A percentile compares a stretch with the other conserved stretches of the same genome.
phyloP scores from a whole-genome alignment of 2,888 invertebrate genomes.

The Acholoe squamosa region DNA sequence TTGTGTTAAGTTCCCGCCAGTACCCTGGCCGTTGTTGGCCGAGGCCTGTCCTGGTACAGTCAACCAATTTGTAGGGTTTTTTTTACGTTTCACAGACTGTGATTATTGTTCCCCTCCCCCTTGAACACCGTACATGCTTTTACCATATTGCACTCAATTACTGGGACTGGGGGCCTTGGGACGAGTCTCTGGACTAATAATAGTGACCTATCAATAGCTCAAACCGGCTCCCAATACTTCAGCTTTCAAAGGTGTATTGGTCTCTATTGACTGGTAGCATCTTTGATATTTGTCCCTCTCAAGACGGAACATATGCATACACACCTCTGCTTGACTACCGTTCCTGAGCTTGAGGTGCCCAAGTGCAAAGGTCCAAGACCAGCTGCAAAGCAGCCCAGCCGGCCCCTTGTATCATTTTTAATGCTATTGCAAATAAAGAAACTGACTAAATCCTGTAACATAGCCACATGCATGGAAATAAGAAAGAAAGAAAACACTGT shows the following conservation, averaged over 20 bases:
- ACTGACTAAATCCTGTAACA: neutral
- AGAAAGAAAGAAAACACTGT: neutral
- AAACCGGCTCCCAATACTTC: neutral
- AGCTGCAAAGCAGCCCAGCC: constrained; percentile 29
- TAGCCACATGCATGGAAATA: neutral
- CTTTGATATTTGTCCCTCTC: neutral
- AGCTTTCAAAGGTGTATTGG: neutral
- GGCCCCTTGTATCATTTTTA: neutral
- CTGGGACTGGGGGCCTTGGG: neutral
- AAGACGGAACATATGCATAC: constrained; percentile 8
- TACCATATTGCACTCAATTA: neutral
- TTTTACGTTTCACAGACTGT: constrained; percentile 53
- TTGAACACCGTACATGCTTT: neutral
- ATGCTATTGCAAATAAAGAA: neutral
- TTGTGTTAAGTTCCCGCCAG: constrained; percentile 28
- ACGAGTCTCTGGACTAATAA: neutral
- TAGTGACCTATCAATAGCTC: neutral
- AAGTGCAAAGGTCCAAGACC: neutral
- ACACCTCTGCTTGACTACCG: neutral
- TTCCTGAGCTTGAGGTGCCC: neutral
- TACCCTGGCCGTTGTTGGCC: neutral
- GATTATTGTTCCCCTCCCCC: constrained; percentile 29
- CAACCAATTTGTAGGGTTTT: constrained; percentile 35
- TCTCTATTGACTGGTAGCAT: neutral
- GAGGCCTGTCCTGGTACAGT: constrained; percentile 28